Evolutionary conservation across 2,888 invertebrate genomes (phyloP), one percentile per base, ranked within the genome.

Genomic region (Allygus modestus): DNA sequence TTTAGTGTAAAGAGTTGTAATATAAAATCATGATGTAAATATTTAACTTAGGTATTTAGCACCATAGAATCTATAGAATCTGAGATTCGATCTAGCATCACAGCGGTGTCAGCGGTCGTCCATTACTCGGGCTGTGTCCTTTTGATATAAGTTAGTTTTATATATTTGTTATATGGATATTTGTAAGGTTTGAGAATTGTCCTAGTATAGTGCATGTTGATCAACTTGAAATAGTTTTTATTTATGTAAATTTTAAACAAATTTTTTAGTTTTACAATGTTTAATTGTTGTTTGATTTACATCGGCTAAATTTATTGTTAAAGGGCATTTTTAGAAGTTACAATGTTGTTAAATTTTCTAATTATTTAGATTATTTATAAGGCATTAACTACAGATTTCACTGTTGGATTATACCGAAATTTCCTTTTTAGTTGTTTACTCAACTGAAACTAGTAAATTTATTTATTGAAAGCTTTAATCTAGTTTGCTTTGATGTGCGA

Each of bases 51-150:
- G 9, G 7, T 28, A 15, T 41, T 20, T 37, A 37, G 71, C 41
- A 41, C 71, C 9, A 15, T 28, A 31, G 69, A 69, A 69, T 69
- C 69, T 71, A 15, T 28, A 31, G 69, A 69, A 69, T 69, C 69
- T 71, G 31, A 37, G 71, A 41, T 37, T 20, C 20, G 77, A 77
- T 51, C 73, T 43, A 73, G n/a, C 77, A 77, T 77, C 51, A 51
- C 51, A 77, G 7, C 33, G 77, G 17, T 43, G 77, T 77, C 1
- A 51, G 23, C 15, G n/a, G 28, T 77, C 77, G 51, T 46, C 28
- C 23, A 77, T 46, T 73, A 41, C 43, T 73, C 77, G 77, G 77
- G 77, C 77, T 77, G 77, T 77, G 77, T 77, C 77, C 73, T 28
- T 46, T 77, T 77, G 4, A 28, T 51, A 37, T 73, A 77, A 77